Evolutionary conservation across 2,888 invertebrate species (phyloP), one percentile per base, ranked within the genome.

Genomic region (Maniola hyperantus): DNA sequence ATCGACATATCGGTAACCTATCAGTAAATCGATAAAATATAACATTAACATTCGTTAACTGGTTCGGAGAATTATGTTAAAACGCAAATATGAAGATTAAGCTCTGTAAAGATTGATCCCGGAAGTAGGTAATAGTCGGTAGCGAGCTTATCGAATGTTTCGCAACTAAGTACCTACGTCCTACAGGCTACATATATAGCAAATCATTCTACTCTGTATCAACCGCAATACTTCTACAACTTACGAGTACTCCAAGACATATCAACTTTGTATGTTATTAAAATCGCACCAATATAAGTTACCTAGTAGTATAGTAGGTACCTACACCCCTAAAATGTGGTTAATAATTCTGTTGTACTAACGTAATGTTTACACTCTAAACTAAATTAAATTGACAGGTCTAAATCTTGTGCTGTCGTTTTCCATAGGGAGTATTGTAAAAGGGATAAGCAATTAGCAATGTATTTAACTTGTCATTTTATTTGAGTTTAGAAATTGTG

Each of bases 1-100:
- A 61, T 74, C 69, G 71, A 66, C 67, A 72, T 68, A 74, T 74
- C 70, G 73, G 74, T 67, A 71, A 71, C 51, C 66, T 64, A 67
- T 73, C 66, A 67, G 72, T 71, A 67, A 67, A 74, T 63, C 62
- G 65, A 72, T 70, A 70, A 67, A 68, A 71, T 66, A 68, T 62
- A 51, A 70, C 65, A 72, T 70, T 71, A 69, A 68, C 66, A 68
- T 71, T 70, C 69, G 70, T 73, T 72, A 73, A 74, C 65, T 70
- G 36, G 59, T 71, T 70, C 66, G 69, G 71, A 73, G 73, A 67
- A 71, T 69, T 70, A 72, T 70, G 61, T 62, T 64, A 61, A 65
- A 68, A 59, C 67, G 64, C 54, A 63, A 66, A 68, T 68, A 33
- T 59, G 39, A 39, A 46, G 48, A 69, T 64, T 58, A 65, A 57